Percentiles rank a stretch among this genome's conserved stretches.
Evolutionary conservation across 2,113 vertebrate species (phyloP).

Genomic region (Trematomus loennbergii): DNA sequence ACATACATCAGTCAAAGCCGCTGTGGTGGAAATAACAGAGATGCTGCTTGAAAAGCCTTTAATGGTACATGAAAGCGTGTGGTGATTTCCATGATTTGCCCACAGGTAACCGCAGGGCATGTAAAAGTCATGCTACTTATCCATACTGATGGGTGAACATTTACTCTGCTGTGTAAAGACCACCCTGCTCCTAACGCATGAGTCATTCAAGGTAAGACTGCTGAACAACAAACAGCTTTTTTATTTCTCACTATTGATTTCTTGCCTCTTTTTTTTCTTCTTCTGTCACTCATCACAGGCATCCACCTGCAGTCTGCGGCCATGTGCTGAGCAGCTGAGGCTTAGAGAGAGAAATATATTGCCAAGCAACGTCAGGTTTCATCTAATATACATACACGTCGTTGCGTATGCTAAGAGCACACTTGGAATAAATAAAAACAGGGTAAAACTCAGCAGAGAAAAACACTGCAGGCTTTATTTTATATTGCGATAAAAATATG

Average conservation of each 20-base stretch:
- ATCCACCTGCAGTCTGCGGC: slow-evolving; percentile 4
- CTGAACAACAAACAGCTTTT: not conserved
- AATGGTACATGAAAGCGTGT: slow-evolving; percentile 26
- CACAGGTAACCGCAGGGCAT: slow-evolving; percentile 11
- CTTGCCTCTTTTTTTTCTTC: not conserved
- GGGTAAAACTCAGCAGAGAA: not conserved
- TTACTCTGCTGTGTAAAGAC: slow-evolving; percentile 17
- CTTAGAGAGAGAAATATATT: not conserved
- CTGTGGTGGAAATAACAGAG: slow-evolving; percentile 11
- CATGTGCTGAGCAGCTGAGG: not conserved
- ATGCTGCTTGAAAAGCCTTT: not conserved
- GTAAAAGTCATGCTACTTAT: not conserved
- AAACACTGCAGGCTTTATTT: slow-evolving; percentile 21
- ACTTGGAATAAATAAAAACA: not conserved
- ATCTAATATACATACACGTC: slow-evolving; percentile 11
- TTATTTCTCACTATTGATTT: slow-evolving; percentile 40
- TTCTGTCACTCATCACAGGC: slow-evolving; percentile 34
- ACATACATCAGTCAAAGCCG: slow-evolving; percentile 18
- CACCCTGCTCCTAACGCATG: not conserved
- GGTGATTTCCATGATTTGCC: not conserved
- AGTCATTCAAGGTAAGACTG: slow-evolving; percentile 7
- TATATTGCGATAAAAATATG: slow-evolving; percentile 9
- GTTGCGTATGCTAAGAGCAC: not conserved
- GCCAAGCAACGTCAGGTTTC: slow-evolving; percentile 25
- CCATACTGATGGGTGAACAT: slow-evolving; percentile 1